These are phyloP conservation scores for Eulithis testata DNA, from an alignment of 2,888 invertebrate genomes.

Conservation along the genomic window DNA sequence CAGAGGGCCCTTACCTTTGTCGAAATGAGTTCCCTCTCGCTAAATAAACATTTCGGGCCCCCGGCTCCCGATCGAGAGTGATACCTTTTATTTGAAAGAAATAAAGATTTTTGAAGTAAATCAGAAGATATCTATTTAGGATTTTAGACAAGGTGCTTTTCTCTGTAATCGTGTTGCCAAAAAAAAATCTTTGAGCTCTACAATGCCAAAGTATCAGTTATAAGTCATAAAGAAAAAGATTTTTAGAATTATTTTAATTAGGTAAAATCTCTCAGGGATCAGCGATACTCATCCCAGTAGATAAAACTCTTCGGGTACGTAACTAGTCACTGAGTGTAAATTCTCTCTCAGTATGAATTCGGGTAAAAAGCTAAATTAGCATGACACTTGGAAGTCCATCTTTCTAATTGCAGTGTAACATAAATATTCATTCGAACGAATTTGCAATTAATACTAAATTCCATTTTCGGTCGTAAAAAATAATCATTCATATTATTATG, in stretches of 20 bases:
- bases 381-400: conserved; percentile 50
- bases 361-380: conserved; percentile 47
- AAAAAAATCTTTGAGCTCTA: too few species aligned
- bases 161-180: too few species aligned
- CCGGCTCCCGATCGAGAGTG: conserved; percentile 22
- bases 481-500: too few species aligned
- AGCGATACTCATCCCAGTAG: too few species aligned
- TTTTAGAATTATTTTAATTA: too few species aligned
- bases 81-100: conserved; percentile 27
- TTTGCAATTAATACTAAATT: conserved; percentile 39
- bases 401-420: conserved; percentile 50
- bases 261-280: too few species aligned
- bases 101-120: conserved; percentile 23
- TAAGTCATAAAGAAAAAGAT: too few species aligned
- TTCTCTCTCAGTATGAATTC: conserved; percentile 34
- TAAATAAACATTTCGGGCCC: conserved; percentile 36
- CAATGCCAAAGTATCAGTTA: too few species aligned
- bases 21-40: conserved; percentile 36
- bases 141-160: too few species aligned
- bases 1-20: conserved; percentile 32
- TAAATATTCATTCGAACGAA: conserved; percentile 47
- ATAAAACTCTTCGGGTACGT: too few species aligned
- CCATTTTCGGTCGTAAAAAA: conserved; percentile 6
- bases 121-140: conserved; percentile 1
- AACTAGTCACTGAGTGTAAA: neutral